phyloP scores from a whole-genome alignment of 2,888 invertebrate genomes.

The Caenorhabditis plicata region DNA sequence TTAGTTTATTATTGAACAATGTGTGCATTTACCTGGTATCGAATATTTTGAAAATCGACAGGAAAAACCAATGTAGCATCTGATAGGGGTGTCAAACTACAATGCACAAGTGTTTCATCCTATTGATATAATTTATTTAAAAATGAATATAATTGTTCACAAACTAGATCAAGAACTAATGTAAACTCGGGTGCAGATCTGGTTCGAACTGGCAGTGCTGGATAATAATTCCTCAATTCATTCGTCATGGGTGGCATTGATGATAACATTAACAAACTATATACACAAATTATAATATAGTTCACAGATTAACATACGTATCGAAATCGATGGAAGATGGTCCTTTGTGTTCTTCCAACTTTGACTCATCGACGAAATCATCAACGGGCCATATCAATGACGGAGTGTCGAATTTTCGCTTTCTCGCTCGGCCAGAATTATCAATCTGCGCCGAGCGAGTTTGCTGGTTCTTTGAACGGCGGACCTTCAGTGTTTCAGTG shows the following conservation, averaged over 20 bases:
- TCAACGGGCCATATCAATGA: slow-evolving; percentile 32
- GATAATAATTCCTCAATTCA: slow-evolving; percentile 72
- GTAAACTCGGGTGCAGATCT: slow-evolving; percentile 86
- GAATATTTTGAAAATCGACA: slow-evolving; percentile 84
- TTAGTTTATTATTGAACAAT: no score
- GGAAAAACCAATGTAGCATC: slow-evolving; percentile 92
- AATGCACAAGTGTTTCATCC: slow-evolving; percentile 94
- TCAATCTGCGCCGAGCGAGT: no score
- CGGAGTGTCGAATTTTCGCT: neutral
- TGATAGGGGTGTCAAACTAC: slow-evolving; percentile 84
- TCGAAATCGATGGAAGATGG: slow-evolving; percentile 38
- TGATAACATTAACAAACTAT: slow-evolving; percentile 81
- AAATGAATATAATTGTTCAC: slow-evolving; percentile 63
- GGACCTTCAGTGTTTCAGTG: no score
- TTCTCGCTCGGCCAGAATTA: no score
- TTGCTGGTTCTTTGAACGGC: no score
- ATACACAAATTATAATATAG: no score
- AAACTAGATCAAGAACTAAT: slow-evolving; percentile 78
- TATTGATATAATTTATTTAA: slow-evolving; percentile 60
- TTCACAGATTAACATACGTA: slow-evolving; percentile 42
- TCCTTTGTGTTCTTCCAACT: slow-evolving; percentile 36
- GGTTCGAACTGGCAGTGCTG: slow-evolving; percentile 84
- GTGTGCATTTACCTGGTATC: slow-evolving; percentile 76
- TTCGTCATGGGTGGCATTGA: slow-evolving; percentile 81
- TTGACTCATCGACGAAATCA: slow-evolving; percentile 23